A percentile compares a stretch with the other conserved stretches of the same genome.
Evolutionary conservation across 23 tunicate species (phyloP).

Genomic region (Diplosoma virens): DNA sequence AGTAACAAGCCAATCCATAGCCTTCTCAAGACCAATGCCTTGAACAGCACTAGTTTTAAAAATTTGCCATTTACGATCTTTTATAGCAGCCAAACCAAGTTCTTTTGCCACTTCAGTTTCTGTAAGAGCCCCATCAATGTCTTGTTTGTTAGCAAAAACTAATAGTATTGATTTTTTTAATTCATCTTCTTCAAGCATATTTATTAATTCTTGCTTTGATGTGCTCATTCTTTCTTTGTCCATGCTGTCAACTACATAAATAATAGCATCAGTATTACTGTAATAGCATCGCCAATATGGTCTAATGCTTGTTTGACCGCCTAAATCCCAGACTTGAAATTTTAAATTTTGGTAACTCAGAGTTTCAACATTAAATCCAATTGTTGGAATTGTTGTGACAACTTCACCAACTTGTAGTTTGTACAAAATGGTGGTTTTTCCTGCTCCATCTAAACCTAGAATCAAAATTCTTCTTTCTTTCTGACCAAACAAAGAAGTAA

Average conservation of each 20-base stretch:
- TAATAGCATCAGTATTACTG: conserved; percentile 99
- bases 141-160: conserved; percentile 97
- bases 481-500: conserved; percentile 90
- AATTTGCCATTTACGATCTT: conserved; percentile 94
- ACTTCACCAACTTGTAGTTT: conserved; percentile 98
- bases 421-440: conserved; percentile 97
- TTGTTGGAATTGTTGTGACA: conserved; percentile 98
- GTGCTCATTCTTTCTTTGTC: conserved; percentile 93
- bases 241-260: conserved; percentile 97
- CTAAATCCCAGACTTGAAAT: conserved; percentile 99
- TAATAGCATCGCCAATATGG: conserved; percentile 99
- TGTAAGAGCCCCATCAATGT: conserved; percentile 88
- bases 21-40: conserved; percentile 82
- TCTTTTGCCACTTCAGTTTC: conserved; percentile 97
- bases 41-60: conserved; percentile 94
- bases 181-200: conserved; percentile 99
- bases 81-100: conserved; percentile 73
- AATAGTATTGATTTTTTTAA: conserved; percentile 85
- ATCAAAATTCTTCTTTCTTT: conserved; percentile 94
- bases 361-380: conserved; percentile 99
- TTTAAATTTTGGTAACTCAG: conserved; percentile 92
- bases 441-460: conserved; percentile 98
- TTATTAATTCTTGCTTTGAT: conserved; percentile 90
- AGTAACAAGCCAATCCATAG: conserved; percentile 95
- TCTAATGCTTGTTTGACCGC: conserved; percentile 97